A percentile compares a stretch with the other conserved stretches of the same genome.
These are phyloP conservation scores for Premnoplex brunnescens DNA, from an alignment of 2,797 vertebrate genomes.

Conservation along the genomic window DNA sequence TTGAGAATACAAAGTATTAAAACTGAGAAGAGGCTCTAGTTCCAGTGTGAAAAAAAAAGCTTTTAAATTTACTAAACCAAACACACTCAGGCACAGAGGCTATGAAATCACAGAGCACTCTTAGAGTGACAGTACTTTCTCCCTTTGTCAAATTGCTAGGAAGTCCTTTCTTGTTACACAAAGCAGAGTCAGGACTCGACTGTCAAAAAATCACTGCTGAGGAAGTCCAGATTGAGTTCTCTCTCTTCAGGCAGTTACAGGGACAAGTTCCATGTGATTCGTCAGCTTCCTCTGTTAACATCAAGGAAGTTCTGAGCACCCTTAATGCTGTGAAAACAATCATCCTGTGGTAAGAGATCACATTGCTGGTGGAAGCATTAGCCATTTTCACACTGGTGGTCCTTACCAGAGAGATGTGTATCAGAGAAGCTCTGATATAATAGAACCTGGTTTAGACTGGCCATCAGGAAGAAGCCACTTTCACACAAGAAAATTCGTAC, in stretches of 20 bases:
- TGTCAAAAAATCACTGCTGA: conserved; percentile 12
- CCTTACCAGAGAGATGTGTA: conserved; percentile 31
- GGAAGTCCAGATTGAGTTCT: conserved; percentile 9
- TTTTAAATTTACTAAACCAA: conserved; percentile 31
- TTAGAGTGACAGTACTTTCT: conserved; percentile 34
- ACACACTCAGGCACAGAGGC: conserved; percentile 47
- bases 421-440: conserved; percentile 36
- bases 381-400: conserved; percentile 38
- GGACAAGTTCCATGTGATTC: conserved; percentile 38
- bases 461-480: conserved; percentile 43
- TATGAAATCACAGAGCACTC: conserved; percentile 44
- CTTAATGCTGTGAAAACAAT: conserved; percentile 28
- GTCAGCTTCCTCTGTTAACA: conserved; percentile 39
- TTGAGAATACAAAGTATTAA: conserved; percentile 23
- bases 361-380: conserved; percentile 57
- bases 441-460: neutral
- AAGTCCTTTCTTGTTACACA: neutral
- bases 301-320: conserved; percentile 61
- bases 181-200: neutral
- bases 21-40: conserved; percentile 6
- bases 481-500: conserved; percentile 32
- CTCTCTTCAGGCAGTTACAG: conserved; percentile 15
- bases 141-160: neutral
- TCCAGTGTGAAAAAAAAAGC: neutral
- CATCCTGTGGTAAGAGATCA: conserved; percentile 36